These are phyloP conservation scores for Eulemur mongoz DNA, from an alignment of 2,797 vertebrate species.

Conservation along the genomic window DNA sequence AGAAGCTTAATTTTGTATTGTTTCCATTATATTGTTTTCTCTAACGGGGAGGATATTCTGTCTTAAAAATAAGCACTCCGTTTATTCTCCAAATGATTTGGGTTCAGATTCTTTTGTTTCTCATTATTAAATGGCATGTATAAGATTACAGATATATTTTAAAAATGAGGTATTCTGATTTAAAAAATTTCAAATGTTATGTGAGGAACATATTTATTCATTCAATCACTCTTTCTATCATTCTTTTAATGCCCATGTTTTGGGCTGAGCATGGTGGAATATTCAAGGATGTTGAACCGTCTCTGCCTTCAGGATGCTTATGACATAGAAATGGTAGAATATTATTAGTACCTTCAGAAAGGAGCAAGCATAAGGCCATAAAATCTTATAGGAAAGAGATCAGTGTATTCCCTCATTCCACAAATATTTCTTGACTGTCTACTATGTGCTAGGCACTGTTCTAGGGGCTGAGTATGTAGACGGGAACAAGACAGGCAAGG, in stretches of 20 bases:
- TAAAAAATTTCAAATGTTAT: slow-evolving; percentile 18
- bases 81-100: slow-evolving; percentile 54
- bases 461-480: not conserved
- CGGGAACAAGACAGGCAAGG: not conserved
- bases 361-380: not conserved
- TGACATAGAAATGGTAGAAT: not conserved
- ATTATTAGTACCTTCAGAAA: not conserved
- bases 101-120: not conserved
- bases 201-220: not conserved
- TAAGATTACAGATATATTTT: slow-evolving; percentile 12
- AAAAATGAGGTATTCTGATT: not conserved
- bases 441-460: not conserved
- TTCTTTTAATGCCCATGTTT: not conserved
- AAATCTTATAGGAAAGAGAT: slow-evolving; percentile 2
- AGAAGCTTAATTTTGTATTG: slow-evolving; percentile 55
- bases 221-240: not conserved
- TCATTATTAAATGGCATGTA: not conserved
- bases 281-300: not conserved
- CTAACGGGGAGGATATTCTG: slow-evolving; percentile 39
- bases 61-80: slow-evolving; percentile 53
- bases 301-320: not conserved
- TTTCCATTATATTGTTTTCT: slow-evolving; percentile 55
- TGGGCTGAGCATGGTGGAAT: not conserved
- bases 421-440: not conserved
- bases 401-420: not conserved